Conservation (phyloP, 2,888 invertebrate species). For the Venusia cambrica region DNA sequence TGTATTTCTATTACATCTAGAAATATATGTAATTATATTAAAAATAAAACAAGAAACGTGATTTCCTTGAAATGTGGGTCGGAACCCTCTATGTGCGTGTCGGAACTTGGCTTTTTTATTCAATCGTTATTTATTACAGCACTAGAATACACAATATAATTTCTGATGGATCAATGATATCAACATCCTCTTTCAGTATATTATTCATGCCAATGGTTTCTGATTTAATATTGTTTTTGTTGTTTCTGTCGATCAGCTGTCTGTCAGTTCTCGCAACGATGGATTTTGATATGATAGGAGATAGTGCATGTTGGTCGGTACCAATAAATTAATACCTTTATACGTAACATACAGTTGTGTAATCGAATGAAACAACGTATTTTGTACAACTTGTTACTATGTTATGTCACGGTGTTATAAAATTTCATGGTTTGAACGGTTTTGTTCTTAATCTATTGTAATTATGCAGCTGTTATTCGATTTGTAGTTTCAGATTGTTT, state of each 20-base stretch:
- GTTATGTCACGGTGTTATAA: slow-evolving; percentile 51
- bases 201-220: too few relatives aligned
- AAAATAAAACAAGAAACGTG: too few relatives aligned
- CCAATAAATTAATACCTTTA: slow-evolving; percentile 39
- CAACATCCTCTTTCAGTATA: too few relatives aligned
- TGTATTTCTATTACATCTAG: too few relatives aligned
- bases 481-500: neutral
- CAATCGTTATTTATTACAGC: too few relatives aligned
- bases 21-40: too few relatives aligned
- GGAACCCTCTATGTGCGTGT: too few relatives aligned
- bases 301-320: slow-evolving; percentile 65
- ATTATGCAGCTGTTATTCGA: slow-evolving; percentile 3
- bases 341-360: slow-evolving; percentile 59
- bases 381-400: slow-evolving; percentile 42
- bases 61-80: too few relatives aligned
- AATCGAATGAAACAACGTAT: slow-evolving; percentile 45
- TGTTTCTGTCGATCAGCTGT: slow-evolving; percentile 57
- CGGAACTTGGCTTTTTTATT: too few relatives aligned
- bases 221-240: too few relatives aligned
- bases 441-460: slow-evolving; percentile 3
- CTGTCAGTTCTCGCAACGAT: slow-evolving; percentile 61
- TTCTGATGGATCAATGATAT: too few relatives aligned
- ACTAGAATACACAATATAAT: too few relatives aligned
- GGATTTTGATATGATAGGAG: slow-evolving; percentile 65
- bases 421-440: slow-evolving; percentile 34